phyloP scores from a whole-genome alignment of 2,797 vertebrate species.

The Odontamblyopus rebecca region DNA sequence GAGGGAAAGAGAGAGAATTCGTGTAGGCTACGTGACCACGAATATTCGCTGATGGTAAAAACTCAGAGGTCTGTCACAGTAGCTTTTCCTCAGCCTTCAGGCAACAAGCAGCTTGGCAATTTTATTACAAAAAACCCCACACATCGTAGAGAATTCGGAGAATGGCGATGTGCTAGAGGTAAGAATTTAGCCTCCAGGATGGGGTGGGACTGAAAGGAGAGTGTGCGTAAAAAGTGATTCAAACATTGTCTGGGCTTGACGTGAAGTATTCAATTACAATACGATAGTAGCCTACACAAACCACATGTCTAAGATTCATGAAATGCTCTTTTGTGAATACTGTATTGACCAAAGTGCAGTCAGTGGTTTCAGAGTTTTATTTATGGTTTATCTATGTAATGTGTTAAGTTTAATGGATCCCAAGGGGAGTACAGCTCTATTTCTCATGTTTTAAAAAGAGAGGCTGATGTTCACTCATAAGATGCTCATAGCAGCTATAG shows the following conservation, averaged over 20 bases:
- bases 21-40: conserved; percentile 9
- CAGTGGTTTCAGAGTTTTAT: neutral
- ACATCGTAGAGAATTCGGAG: neutral
- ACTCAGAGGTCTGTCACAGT: conserved; percentile 16
- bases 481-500: too few species aligned
- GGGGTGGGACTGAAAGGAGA: conserved; percentile 5
- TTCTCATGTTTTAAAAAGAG: too few species aligned
- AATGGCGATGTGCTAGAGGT: neutral
- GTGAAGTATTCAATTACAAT: neutral
- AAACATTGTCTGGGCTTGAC: neutral
- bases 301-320: neutral
- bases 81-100: conserved; percentile 12
- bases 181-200: neutral
- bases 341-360: neutral
- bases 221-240: neutral
- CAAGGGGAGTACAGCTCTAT: too few species aligned
- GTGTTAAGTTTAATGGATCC: too few species aligned
- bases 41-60: conserved; percentile 21
- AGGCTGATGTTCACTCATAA: too few species aligned
- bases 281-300: too few species aligned
- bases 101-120: neutral
- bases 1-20: conserved; percentile 11
- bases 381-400: too few species aligned
- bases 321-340: neutral
- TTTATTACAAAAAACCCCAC: neutral